Percentiles rank a stretch among this genome's conserved stretches.
Evolutionary conservation across 2,797 vertebrate genomes (phyloP).

Genomic region (Mus caroli): DNA sequence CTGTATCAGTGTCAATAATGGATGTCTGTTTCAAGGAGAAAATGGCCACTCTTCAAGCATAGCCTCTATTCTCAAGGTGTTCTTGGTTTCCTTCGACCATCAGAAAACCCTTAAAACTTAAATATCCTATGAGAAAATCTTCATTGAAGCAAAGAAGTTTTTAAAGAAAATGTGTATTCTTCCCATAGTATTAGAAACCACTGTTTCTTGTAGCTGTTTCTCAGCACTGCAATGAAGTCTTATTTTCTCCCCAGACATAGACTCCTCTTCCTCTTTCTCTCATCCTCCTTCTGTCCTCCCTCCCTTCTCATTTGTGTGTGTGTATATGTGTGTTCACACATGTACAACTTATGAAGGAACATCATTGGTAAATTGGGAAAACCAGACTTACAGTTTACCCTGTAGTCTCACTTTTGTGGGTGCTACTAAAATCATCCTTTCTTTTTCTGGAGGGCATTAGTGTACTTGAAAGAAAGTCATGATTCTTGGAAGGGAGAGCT

Average conservation of each 20-base stretch:
- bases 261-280: neutral
- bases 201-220: neutral
- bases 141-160: constrained; percentile 21
- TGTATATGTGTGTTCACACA: no score
- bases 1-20: neutral
- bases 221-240: neutral
- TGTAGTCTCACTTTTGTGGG: neutral
- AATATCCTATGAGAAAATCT: neutral
- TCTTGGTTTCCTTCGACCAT: neutral
- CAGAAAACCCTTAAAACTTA: neutral
- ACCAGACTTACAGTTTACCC: neutral
- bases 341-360: neutral
- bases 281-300: fast-evolving
- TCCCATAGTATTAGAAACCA: neutral
- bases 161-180: neutral
- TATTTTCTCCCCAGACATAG: neutral
- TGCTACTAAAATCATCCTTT: neutral
- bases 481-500: neutral
- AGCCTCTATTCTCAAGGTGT: neutral
- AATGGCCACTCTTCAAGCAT: neutral
- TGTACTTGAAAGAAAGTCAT: neutral
- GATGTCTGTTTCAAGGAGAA: constrained; percentile 16
- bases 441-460: neutral
- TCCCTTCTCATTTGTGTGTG: neutral
- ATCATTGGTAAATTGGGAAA: neutral